A percentile compares a stretch with the other conserved stretches of the same genome.
Evolutionary conservation across 2,113 vertebrate genomes (phyloP).

Genomic region (Amblyopsis rosae): DNA sequence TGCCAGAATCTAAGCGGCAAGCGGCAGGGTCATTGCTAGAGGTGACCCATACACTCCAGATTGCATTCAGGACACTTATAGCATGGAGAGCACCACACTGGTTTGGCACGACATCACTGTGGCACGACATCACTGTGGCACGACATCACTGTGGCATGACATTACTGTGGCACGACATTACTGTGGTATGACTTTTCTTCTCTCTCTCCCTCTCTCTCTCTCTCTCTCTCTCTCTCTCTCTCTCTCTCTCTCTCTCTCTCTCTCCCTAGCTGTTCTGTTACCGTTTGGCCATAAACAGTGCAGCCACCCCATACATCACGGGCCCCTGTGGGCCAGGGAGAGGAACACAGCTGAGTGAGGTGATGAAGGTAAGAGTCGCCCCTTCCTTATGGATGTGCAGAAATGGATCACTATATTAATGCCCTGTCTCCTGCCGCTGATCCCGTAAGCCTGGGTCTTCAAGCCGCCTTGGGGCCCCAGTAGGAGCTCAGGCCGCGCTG

Average conservation of each 20-base stretch:
- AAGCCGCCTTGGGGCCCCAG: background rate
- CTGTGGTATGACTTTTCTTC: too few species aligned
- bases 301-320: constrained; percentile 45
- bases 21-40: background rate
- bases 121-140: background rate
- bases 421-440: constrained; percentile 10
- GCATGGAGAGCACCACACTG: constrained; percentile 66
- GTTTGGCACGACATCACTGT: constrained; percentile 15
- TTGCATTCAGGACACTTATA: constrained; percentile 46
- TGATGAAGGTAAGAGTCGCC: constrained; percentile 20
- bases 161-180: too few species aligned
- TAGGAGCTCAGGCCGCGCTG: background rate
- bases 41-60: constrained; percentile 1
- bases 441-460: constrained; percentile 17
- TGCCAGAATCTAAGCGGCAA: constrained; percentile 17
- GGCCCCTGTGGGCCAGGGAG: constrained; percentile 23
- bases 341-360: constrained; percentile 17
- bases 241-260: constrained; percentile 2
- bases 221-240: background rate
- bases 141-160: too few species aligned
- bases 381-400: constrained; percentile 18
- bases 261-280: constrained; percentile 1
- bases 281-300: constrained; percentile 32
- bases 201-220: background rate
- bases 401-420: constrained; percentile 41